phyloP scores from a whole-genome alignment of 2,888 invertebrate genomes.

The Campoplex nolae region DNA sequence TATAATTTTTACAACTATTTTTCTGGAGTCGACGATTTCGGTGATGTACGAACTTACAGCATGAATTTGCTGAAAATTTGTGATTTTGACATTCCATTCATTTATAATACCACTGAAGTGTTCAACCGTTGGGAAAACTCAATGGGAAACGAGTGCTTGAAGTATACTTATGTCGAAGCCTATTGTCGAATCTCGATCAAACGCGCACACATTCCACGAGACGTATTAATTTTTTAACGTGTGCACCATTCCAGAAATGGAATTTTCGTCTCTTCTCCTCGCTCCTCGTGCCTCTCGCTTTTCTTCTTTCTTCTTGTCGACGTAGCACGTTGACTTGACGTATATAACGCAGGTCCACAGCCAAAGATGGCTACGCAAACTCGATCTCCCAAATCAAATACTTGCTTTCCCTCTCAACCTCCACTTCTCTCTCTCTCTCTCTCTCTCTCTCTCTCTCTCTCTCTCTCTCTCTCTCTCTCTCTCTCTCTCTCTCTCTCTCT shows the following conservation, averaged over 20 bases:
- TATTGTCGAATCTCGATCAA: constrained; percentile 27
- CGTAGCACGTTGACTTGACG: constrained; percentile 33
- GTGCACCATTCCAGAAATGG: constrained; percentile 23
- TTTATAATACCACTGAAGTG: background rate
- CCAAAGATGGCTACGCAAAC: constrained; percentile 61
- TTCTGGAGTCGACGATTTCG: background rate
- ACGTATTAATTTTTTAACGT: constrained; percentile 55
- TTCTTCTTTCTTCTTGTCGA: constrained; percentile 11
- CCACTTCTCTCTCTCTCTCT: constrained; percentile 30
- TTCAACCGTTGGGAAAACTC: background rate
- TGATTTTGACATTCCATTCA: no score
- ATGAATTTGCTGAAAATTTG: no score
- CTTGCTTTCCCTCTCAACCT: constrained; percentile 47
- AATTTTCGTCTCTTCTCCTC: constrained; percentile 1
- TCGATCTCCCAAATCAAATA: constrained; percentile 70
- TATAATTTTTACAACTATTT: background rate
- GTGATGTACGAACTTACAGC: no score
- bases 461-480: background rate
- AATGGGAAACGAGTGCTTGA: constrained; percentile 1
- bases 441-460: constrained; percentile 5
- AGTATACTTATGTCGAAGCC: background rate
- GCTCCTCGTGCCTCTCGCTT: background rate
- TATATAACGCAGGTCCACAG: constrained; percentile 20
- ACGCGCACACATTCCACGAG: constrained; percentile 41
- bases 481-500: constrained; percentile 26